Evolutionary conservation across 2,113 vertebrate genomes (phyloP).

Genomic region (Conger conger): DNA sequence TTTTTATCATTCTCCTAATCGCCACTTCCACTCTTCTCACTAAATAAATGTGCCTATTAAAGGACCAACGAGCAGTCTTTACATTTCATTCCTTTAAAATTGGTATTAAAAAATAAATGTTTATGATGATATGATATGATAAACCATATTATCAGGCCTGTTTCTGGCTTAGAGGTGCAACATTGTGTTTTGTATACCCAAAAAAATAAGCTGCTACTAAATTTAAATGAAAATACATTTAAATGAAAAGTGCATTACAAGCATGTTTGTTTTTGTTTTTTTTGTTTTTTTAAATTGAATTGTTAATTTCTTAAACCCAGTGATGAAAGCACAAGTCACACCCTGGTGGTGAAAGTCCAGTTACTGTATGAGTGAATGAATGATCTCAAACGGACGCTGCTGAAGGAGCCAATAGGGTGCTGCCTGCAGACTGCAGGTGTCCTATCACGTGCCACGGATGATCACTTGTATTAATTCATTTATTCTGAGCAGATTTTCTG

Average conservation of each 20-base stretch:
- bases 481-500: constrained; percentile 72
- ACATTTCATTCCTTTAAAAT: not conserved
- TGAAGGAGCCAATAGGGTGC: not conserved
- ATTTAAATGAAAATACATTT: not conserved
- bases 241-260: not conserved
- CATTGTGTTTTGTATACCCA: not conserved
- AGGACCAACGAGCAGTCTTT: not conserved
- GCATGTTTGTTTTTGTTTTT: not conserved
- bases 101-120: not conserved
- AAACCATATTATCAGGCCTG: not conserved
- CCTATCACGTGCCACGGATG: constrained; percentile 59
- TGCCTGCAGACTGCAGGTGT: constrained; percentile 60
- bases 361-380: not conserved
- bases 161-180: not conserved
- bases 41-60: not conserved
- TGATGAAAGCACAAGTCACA: not conserved
- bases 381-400: not conserved
- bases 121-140: not conserved
- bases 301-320: not conserved
- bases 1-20: not conserved
- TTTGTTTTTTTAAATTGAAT: not conserved
- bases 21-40: not conserved
- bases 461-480: constrained; percentile 68
- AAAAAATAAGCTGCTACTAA: not conserved
- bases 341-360: not conserved